These are phyloP conservation scores for Meteorus sp. DNA, from an alignment of 1,140 invertebrate genomes.

Conservation along the genomic window DNA sequence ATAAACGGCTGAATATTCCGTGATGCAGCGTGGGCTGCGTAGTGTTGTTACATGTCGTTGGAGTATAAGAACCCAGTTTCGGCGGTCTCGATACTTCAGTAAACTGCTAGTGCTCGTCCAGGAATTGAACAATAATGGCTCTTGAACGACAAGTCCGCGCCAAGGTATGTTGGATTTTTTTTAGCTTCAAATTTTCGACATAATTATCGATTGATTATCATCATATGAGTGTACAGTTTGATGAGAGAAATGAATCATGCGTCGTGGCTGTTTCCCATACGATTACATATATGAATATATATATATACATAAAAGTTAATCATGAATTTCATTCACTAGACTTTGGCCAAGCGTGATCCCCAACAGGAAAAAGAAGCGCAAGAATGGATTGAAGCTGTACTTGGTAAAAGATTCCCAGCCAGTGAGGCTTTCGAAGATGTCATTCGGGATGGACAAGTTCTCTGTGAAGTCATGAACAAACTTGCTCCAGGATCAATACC, in stretches of 20 bases:
- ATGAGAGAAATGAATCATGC: too few species aligned
- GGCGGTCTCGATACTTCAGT: conserved; percentile 47
- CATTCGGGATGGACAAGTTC: conserved; percentile 78
- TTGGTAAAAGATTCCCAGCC: conserved; percentile 77
- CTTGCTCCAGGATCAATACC: conserved; percentile 79
- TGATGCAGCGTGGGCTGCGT: conserved; percentile 43
- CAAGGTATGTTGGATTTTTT: conserved; percentile 63
- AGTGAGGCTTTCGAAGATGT: conserved; percentile 72
- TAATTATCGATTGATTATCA: too few species aligned
- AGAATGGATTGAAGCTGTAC: conserved; percentile 84
- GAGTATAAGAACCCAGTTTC: conserved; percentile 46
- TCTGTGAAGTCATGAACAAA: conserved; percentile 86
- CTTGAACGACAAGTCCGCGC: conserved; percentile 78
- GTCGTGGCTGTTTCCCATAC: not conserved
- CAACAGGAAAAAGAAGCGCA: conserved; percentile 82
- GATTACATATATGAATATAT: too few species aligned
- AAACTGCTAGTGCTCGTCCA: conserved; percentile 36
- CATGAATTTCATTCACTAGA: conserved; percentile 56
- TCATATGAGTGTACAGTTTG: too few species aligned
- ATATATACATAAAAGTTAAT: conserved; percentile 11
- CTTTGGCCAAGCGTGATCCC: conserved; percentile 80
- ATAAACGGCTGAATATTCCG: conserved; percentile 22
- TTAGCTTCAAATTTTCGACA: not conserved
- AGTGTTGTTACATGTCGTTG: conserved; percentile 22
- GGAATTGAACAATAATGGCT: conserved; percentile 66